These are phyloP conservation scores for Gisinianus flammeolus DNA, from an alignment of 2,888 invertebrate species.

Conservation along the genomic window DNA sequence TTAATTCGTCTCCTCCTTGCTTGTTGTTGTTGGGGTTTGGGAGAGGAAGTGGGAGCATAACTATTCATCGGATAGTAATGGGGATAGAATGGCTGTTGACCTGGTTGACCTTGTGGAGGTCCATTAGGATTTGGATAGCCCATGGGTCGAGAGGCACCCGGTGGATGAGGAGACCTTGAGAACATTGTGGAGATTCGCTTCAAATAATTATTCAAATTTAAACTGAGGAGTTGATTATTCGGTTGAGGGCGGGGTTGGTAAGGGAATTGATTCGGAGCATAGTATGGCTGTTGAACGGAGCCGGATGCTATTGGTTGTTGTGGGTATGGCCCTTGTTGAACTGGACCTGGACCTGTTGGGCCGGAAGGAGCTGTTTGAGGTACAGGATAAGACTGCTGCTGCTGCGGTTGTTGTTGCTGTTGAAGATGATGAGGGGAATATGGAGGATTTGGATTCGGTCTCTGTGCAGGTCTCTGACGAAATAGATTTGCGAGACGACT, in stretches of 20 bases:
- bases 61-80: slow-evolving; percentile 55
- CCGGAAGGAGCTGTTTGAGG: slow-evolving; percentile 24
- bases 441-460: slow-evolving; percentile 29
- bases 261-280: slow-evolving; percentile 18
- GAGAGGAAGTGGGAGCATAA: slow-evolving; percentile 48
- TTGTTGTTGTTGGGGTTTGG: slow-evolving; percentile 31
- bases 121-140: slow-evolving; percentile 3
- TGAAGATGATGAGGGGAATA: slow-evolving; percentile 11
- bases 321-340: slow-evolving; percentile 24
- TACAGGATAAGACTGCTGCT: slow-evolving; percentile 23
- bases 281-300: slow-evolving; percentile 26
- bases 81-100: slow-evolving; percentile 44
- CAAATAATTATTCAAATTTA: slow-evolving; percentile 48
- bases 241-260: slow-evolving; percentile 37
- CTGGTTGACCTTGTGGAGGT: slow-evolving; percentile 37
- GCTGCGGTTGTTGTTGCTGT: slow-evolving; percentile 17
- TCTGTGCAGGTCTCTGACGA: slow-evolving; percentile 32
- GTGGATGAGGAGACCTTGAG: slow-evolving; percentile 42
- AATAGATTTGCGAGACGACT: slow-evolving; percentile 50
- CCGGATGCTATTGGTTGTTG: slow-evolving; percentile 21
- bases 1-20: slow-evolving; percentile 28
- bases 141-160: slow-evolving; percentile 10
- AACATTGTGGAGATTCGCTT: slow-evolving; percentile 56
- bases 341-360: slow-evolving; percentile 25
- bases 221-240: slow-evolving; percentile 9